Base-by-base conservation (phyloP, 2,888 invertebrate genomes). In the Iphiclides podalirius region DNA sequence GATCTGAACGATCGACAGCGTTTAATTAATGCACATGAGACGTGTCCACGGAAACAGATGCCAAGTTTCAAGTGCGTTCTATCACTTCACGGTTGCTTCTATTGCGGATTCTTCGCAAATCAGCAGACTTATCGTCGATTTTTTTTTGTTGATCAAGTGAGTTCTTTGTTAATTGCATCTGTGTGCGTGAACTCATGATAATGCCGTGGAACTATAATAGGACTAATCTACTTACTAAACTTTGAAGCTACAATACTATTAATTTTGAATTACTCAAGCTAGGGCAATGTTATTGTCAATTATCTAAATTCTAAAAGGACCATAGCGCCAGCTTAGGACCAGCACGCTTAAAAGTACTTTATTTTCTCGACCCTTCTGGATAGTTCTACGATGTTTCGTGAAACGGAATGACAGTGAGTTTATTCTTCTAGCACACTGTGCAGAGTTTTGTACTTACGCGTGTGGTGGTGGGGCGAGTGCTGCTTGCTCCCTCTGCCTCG, bases 1-100 rank as follows among this genome's bases (percentile, higher is more conserved):
- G 87, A 86, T 82, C 87, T 87, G 81, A 73, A 79, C 85, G 86
- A 82, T 80, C 85, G 69, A 80, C 74, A 78, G 83, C 67, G 77
- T 65, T 71, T 78, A 69, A 61, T 75, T 69, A 75, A 86, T 86
- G 86, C 75, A 70, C 60, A 57, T 75, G 85, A 76, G 59, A 47
- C 17, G 14, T 16, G 68, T 76, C 58, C 59, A 74, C 74, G 75
- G 74, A 84, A 63, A 80, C 80, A 72, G 75, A 77, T 63, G 51
- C 47, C n/a, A 11, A n/a, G 1, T 28, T 8, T 17, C 20, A 20
- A 6, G n/a, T n/a, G n/a, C n/a, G n/a, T n/a, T n/a, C n/a, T n/a
- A n/a, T 20, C 6, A 20, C 6, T 20, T 6, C 20, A 4, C 6
- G 20, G 20, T 20, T 31, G n/a, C 31, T 20, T 20, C 20, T 4